Percentiles rank a stretch among this genome's conserved stretches.
These are phyloP conservation scores for Miniopterus natalensis DNA, from an alignment of 2,113 vertebrate species.

Conservation along the genomic window DNA sequence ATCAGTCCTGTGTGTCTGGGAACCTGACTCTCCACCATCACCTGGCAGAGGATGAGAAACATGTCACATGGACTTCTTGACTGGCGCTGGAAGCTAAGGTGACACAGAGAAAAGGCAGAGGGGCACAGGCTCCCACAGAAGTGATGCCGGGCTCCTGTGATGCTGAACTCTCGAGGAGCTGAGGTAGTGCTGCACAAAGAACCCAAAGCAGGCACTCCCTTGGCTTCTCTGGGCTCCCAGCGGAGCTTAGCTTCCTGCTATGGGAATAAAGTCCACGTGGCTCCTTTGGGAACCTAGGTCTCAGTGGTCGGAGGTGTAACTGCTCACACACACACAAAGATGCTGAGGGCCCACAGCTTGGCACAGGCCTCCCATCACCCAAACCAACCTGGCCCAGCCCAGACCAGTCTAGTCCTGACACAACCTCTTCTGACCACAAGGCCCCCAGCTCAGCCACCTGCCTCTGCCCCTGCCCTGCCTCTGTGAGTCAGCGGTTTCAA, in stretches of 20 bases:
- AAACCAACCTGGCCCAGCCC: background rate
- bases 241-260: background rate
- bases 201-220: background rate
- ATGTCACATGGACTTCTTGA: rapidly evolving
- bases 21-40: background rate
- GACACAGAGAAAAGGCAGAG: background rate
- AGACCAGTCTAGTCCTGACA: background rate
- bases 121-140: rapidly evolving
- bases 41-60: background rate
- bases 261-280: rapidly evolving
- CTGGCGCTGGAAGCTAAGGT: rapidly evolving
- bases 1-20: background rate
- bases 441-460: background rate
- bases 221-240: rapidly evolving
- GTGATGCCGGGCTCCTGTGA: rapidly evolving
- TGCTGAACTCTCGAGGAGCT: rapidly evolving
- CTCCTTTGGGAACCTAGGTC: background rate
- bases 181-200: rapidly evolving
- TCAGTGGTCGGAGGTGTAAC: rapidly evolving
- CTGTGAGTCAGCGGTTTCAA: background rate
- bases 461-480: too few species aligned
- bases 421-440: background rate
- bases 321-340: rapidly evolving
- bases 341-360: too few species aligned
- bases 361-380: background rate